Conservation (phyloP, 2,888 invertebrate genomes). For the Alviniconcha strummeri region DNA sequence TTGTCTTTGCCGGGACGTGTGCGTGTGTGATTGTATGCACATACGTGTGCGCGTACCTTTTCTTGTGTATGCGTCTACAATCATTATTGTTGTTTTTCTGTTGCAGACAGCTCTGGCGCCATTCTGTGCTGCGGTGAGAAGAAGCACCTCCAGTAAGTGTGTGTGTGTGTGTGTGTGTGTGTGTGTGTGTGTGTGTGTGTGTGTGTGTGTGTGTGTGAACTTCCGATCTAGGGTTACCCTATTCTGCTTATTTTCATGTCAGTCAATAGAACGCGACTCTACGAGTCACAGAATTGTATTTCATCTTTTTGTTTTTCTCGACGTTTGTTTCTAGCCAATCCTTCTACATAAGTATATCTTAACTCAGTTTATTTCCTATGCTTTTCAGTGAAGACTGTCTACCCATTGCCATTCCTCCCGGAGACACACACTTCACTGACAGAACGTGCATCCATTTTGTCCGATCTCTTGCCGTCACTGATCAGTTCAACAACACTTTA, state of each 20-base stretch:
- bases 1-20: no score
- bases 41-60: no score
- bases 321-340: no score
- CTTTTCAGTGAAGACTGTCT: constrained; percentile 13
- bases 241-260: no score
- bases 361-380: no score
- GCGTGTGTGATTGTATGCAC: background rate
- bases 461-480: constrained; percentile 21
- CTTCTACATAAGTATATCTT: no score
- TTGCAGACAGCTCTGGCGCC: background rate
- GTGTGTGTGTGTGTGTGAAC: background rate
- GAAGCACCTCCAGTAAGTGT: background rate
- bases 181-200: background rate
- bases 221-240: no score
- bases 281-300: no score
- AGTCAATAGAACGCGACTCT: no score
- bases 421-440: constrained; percentile 26
- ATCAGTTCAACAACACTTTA: background rate
- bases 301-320: background rate
- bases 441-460: constrained; percentile 32
- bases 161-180: background rate
- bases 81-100: background rate
- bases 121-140: constrained; percentile 4
- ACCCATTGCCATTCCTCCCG: constrained; percentile 24
- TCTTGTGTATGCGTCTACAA: no score